phyloP scores from a whole-genome alignment of 2,113 vertebrate genomes.

The Ceuthmochares aereus region DNA sequence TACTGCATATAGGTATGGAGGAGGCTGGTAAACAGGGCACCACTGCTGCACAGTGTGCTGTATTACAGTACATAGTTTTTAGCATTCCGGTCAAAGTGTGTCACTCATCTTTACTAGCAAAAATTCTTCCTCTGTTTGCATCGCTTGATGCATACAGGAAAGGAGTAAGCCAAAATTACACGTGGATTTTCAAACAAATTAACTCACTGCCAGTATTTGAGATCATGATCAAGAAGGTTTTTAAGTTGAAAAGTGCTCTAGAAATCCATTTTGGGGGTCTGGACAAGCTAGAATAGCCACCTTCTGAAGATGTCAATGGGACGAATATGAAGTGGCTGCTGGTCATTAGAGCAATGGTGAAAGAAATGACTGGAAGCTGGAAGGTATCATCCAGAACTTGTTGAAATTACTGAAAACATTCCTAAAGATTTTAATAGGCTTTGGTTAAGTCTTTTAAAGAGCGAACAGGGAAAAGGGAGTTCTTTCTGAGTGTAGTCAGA shows the following conservation, averaged over 20 bases:
- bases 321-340: background rate
- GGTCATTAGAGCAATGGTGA: background rate
- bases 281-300: background rate
- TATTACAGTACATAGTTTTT: background rate
- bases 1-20: background rate
- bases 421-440: constrained; percentile 36
- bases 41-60: background rate
- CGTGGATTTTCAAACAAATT: background rate
- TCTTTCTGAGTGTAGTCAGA: constrained; percentile 28
- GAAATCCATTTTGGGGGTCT: background rate
- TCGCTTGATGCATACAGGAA: background rate
- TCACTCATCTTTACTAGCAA: background rate
- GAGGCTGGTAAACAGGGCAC: background rate
- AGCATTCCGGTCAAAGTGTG: background rate
- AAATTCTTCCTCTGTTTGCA: background rate
- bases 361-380: constrained; percentile 16
- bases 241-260: background rate
- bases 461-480: background rate
- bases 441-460: constrained; percentile 42
- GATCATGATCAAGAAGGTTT: background rate
- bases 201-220: background rate
- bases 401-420: constrained; percentile 53
- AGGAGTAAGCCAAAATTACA: background rate
- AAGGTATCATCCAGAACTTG: constrained; percentile 27
- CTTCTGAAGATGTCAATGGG: background rate